Conservation (phyloP, 2,113 vertebrate species). For the Microtus pennsylvanicus region DNA sequence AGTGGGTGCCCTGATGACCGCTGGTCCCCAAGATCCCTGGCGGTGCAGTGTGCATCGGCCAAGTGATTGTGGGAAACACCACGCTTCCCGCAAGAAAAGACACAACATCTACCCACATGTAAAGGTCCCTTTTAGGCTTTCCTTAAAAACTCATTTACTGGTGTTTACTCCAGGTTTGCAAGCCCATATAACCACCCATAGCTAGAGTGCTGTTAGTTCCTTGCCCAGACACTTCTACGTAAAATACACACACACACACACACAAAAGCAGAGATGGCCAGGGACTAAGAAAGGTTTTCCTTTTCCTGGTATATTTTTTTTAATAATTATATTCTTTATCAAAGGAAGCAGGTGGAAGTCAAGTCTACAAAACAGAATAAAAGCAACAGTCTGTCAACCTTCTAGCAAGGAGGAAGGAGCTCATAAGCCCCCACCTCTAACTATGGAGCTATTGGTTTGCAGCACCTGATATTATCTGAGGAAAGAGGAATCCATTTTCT, state of each 20-base stretch:
- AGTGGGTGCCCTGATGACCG: not conserved
- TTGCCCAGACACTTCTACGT: not conserved
- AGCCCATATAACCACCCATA: not conserved
- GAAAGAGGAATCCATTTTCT: not conserved
- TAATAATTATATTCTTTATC: not conserved
- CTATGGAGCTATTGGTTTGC: not conserved
- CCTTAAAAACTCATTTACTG: not conserved
- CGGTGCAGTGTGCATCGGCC: not conserved
- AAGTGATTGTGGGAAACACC: not conserved
- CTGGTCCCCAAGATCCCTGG: not conserved
- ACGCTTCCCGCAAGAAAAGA: not conserved
- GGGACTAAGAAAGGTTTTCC: not conserved
- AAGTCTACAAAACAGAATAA: not conserved
- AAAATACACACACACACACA: not conserved
- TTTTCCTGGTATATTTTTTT: too few relatives aligned
- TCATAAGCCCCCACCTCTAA: not conserved
- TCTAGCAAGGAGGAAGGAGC: not conserved
- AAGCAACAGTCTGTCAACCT: not conserved
- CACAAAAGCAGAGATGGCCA: not conserved
- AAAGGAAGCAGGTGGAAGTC: not conserved
- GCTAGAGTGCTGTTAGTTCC: not conserved
- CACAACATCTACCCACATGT: not conserved
- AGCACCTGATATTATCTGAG: not conserved
- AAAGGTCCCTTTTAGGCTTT: not conserved
- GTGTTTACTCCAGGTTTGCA: not conserved